phyloP scores from a whole-genome alignment of 1,140 invertebrate genomes.

The Trypoxylus dichotomus region DNA sequence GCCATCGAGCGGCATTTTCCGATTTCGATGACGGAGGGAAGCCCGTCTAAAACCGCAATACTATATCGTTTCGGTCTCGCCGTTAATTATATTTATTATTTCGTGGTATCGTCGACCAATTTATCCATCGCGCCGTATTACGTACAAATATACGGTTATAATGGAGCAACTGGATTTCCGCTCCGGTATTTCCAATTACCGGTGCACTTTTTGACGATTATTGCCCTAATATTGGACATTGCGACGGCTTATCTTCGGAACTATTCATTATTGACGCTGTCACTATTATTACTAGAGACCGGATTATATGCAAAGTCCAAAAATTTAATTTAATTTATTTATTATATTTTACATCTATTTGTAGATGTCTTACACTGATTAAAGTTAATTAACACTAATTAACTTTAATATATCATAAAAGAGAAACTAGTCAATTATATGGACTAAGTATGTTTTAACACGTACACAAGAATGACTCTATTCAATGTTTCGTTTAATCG shows the following conservation, averaged over 20 bases:
- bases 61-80: neutral
- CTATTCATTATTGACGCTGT: neutral
- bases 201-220: neutral
- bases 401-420: no score
- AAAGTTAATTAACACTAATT: no score
- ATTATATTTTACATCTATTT: no score
- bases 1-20: neutral
- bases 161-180: neutral
- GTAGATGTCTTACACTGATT: no score
- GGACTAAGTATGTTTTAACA: no score
- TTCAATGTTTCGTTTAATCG: no score
- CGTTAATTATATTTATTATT: slow-evolving; percentile 8
- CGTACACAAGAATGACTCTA: no score
- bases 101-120: neutral
- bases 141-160: neutral
- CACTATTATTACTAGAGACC: no score
- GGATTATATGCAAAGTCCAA: no score
- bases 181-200: neutral
- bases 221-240: neutral
- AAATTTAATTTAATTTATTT: no score
- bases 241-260: neutral
- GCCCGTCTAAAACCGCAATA: neutral
- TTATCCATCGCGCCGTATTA: neutral
- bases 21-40: neutral
- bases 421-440: no score